Conservation (phyloP, 2,113 vertebrate genomes). For the Chaetorhynchus papuensis region DNA sequence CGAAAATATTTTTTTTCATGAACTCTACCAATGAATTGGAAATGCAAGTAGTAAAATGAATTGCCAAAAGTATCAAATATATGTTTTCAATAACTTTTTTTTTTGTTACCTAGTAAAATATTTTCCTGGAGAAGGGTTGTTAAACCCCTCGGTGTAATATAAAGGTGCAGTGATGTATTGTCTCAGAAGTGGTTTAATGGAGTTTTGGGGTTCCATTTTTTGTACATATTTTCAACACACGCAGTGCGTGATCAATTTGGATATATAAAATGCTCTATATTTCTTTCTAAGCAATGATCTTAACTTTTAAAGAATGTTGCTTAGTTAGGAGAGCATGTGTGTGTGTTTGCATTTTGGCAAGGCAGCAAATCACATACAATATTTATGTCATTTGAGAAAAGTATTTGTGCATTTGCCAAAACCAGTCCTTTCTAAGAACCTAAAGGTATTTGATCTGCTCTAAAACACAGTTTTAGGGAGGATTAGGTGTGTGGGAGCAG, state of each 20-base stretch:
- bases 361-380: slow-evolving; percentile 1
- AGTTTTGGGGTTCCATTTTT: slow-evolving; percentile 39
- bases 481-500: not conserved
- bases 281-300: not conserved
- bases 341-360: slow-evolving; percentile 11
- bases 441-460: not conserved
- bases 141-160: slow-evolving; percentile 18
- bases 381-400: slow-evolving; percentile 14
- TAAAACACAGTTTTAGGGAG: not conserved
- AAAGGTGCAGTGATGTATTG: slow-evolving; percentile 51
- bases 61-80: slow-evolving; percentile 52
- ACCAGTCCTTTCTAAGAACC: not conserved
- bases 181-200: slow-evolving; percentile 56
- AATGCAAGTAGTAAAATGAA: slow-evolving; percentile 55
- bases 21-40: slow-evolving; percentile 33
- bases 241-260: slow-evolving; percentile 13
- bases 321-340: not conserved
- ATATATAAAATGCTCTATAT: not conserved
- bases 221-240: slow-evolving; percentile 24
- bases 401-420: not conserved
- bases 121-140: slow-evolving; percentile 50
- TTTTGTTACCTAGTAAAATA: slow-evolving; percentile 52
- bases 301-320: slow-evolving; percentile 3
- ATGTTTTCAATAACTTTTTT: slow-evolving; percentile 56
- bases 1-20: slow-evolving; percentile 40